phyloP scores from a whole-genome alignment of 2,797 vertebrate genomes.

The Loriculus beryllinus region DNA sequence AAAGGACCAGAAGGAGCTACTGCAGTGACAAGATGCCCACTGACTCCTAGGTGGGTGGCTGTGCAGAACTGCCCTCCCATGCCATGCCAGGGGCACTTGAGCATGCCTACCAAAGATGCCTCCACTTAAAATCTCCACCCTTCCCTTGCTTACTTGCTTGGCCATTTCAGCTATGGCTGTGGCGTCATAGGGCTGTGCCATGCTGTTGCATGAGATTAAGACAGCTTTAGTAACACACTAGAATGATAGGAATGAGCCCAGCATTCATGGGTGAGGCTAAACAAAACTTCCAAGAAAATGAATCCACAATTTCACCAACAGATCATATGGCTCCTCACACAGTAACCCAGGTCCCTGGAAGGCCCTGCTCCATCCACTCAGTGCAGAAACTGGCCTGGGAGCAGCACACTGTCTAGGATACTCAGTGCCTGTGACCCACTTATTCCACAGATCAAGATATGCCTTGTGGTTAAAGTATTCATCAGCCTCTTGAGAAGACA shows the following conservation, averaged over 20 bases:
- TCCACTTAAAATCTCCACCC: background rate
- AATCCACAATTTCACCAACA: fast-evolving
- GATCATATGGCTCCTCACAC: background rate
- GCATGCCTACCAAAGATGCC: background rate
- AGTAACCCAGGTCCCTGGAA: background rate
- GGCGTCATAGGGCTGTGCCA: background rate
- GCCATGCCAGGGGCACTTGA: background rate
- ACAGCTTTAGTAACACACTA: background rate
- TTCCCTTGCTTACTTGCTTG: fast-evolving
- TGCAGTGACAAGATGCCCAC: background rate
- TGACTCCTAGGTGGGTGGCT: background rate
- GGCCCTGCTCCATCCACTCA: background rate
- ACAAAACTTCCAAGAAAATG: background rate
- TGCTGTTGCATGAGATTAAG: background rate
- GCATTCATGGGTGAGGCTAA: background rate
- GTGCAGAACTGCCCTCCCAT: background rate
- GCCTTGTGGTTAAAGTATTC: background rate
- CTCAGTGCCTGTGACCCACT: background rate
- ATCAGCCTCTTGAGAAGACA: background rate
- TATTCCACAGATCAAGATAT: background rate
- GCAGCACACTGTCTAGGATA: background rate
- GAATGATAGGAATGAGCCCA: background rate
- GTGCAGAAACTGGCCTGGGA: background rate
- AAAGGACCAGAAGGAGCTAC: background rate
- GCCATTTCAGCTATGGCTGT: background rate